phyloP scores from a whole-genome alignment of 2,113 vertebrate genomes.

The Xiphophorus maculatus region DNA sequence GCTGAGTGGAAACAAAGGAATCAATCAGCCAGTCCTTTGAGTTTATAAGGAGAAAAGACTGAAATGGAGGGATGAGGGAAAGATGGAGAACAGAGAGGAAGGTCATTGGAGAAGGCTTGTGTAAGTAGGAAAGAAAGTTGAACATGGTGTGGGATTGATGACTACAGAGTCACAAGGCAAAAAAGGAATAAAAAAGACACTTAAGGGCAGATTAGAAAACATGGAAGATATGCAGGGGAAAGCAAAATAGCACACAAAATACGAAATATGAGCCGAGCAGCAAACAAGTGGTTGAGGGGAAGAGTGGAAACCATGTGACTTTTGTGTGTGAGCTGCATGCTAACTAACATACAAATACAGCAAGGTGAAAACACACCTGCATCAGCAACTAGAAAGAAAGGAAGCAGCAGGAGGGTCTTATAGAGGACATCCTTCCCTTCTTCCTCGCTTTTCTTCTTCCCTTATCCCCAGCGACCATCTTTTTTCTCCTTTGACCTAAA shows the following conservation, averaged over 20 bases:
- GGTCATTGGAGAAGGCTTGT: not conserved
- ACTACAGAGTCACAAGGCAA: not conserved
- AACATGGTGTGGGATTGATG: no score
- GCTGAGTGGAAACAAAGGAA: slow-evolving; percentile 39
- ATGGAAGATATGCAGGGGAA: not conserved
- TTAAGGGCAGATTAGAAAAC: not conserved
- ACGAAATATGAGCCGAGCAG: slow-evolving; percentile 4
- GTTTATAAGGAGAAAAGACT: slow-evolving; percentile 19
- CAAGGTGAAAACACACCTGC: slow-evolving; percentile 53
- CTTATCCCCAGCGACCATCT: not conserved
- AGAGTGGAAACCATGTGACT: slow-evolving; percentile 67
- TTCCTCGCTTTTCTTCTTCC: slow-evolving; percentile 7
- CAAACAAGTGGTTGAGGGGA: slow-evolving; percentile 33
- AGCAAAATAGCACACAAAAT: not conserved
- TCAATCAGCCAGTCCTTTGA: slow-evolving; percentile 52
- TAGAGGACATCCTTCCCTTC: slow-evolving; percentile 51
- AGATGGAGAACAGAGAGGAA: not conserved
- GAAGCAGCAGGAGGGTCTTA: slow-evolving; percentile 49
- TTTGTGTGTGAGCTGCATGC: slow-evolving; percentile 70
- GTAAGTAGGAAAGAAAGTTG: not conserved
- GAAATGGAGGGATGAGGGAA: not conserved
- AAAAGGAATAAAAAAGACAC: not conserved
- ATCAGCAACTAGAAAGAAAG: slow-evolving; percentile 36
- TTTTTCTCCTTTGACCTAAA: slow-evolving; percentile 32
- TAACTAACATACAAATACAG: slow-evolving; percentile 35